A percentile compares a stretch with the other conserved stretches of the same genome.
Conservation (phyloP, 2,113 vertebrate genomes). For the Fregetta grallaria region DNA sequence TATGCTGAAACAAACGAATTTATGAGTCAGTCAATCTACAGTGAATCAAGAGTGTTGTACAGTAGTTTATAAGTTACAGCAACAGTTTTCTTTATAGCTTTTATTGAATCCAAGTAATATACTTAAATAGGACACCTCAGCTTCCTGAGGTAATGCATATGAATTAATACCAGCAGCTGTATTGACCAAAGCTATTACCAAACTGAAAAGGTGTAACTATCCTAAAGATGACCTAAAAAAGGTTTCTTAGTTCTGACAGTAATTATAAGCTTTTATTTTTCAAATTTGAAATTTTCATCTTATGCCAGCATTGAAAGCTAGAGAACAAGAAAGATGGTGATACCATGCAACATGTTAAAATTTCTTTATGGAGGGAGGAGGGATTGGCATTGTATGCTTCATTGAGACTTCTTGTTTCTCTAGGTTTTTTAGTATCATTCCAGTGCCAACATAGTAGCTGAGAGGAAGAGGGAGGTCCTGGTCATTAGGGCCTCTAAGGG, state of each 20-base stretch:
- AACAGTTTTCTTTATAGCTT: constrained; percentile 23
- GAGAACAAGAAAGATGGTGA: not conserved
- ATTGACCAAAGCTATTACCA: not conserved
- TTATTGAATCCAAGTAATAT: constrained; percentile 11
- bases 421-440: not conserved
- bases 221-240: not conserved
- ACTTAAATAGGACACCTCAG: not conserved
- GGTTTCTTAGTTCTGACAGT: not conserved
- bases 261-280: not conserved
- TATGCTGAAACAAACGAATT: constrained; percentile 26
- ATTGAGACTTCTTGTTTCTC: not conserved
- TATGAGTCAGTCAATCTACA: not conserved
- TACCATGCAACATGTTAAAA: not conserved
- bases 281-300: not conserved
- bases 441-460: not conserved
- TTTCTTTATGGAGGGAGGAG: not conserved
- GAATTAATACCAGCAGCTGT: not conserved
- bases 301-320: not conserved
- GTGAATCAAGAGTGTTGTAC: constrained; percentile 22
- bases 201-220: not conserved
- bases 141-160: not conserved
- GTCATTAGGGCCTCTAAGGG: not conserved
- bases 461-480: not conserved
- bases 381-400: not conserved
- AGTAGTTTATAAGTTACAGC: constrained; percentile 7